A percentile compares a stretch with the other conserved stretches of the same genome.
These are phyloP conservation scores for Turdus rufiventris DNA, from an alignment of 2,113 vertebrate genomes.

Conservation along the genomic window DNA sequence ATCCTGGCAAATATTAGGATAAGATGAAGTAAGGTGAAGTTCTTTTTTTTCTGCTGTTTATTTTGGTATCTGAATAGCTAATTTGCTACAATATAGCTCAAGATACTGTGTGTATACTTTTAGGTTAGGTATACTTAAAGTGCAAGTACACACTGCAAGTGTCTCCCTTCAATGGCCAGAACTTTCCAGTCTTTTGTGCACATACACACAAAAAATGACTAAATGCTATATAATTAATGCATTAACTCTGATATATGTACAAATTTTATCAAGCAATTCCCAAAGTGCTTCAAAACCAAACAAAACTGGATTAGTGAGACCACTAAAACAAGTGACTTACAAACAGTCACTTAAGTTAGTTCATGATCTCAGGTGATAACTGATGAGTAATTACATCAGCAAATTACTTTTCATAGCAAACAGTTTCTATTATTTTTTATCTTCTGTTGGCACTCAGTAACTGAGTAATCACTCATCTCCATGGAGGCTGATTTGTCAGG, in stretches of 20 bases:
- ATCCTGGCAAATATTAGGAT: neutral
- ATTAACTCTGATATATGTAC: neutral
- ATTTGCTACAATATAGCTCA: neutral
- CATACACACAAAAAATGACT: neutral
- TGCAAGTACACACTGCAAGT: neutral
- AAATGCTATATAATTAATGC: neutral
- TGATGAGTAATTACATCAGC: neutral
- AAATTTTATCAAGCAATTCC: neutral
- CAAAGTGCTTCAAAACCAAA: constrained; percentile 33
- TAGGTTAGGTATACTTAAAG: rapidly evolving
- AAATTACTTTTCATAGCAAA: constrained; percentile 40
- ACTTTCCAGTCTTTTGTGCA: neutral
- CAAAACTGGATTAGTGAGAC: neutral
- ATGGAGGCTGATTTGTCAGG: neutral
- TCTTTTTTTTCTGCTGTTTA: neutral
- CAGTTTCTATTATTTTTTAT: constrained; percentile 9
- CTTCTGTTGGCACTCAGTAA: neutral
- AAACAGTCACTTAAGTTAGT: neutral
- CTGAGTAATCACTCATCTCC: neutral
- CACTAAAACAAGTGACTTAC: neutral
- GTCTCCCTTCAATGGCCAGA: neutral
- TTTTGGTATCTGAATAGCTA: neutral
- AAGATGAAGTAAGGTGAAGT: neutral
- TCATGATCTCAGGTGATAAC: constrained; percentile 28
- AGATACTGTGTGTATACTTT: neutral